Conservation (phyloP, 2,888 invertebrate species). For the Nowickia ferox region DNA sequence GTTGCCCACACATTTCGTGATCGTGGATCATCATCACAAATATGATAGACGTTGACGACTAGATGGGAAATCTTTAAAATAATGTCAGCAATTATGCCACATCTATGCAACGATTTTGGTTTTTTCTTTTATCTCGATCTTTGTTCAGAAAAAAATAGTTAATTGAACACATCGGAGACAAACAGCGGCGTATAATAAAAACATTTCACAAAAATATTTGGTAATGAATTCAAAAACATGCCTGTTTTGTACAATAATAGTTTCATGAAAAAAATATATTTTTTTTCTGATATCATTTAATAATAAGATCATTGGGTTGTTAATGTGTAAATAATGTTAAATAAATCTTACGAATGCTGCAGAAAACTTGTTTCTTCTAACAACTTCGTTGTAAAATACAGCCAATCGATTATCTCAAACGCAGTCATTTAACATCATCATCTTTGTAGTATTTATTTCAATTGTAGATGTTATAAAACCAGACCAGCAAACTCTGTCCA, state of each 20-base stretch:
- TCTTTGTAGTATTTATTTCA: not conserved
- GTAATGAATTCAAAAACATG: too few species aligned
- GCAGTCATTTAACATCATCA: conserved; percentile 42
- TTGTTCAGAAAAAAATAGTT: not conserved
- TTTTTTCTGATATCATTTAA: too few species aligned
- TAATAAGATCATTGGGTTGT: too few species aligned
- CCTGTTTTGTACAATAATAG: too few species aligned
- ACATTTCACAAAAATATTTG: too few species aligned
- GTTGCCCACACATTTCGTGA: conserved; percentile 70
- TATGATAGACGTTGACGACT: conserved; percentile 54
- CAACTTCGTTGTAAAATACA: not conserved
- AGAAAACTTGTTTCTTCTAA: conserved; percentile 3
- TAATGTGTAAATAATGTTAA: not conserved
- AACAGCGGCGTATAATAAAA: too few species aligned
- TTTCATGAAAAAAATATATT: too few species aligned
- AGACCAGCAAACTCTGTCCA: conserved; percentile 64
- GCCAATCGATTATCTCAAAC: conserved; percentile 52
- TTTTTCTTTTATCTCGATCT: conserved; percentile 43
- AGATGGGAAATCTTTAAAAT: conserved; percentile 46
- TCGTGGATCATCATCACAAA: conserved; percentile 62
- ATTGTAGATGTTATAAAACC: conserved; percentile 57
- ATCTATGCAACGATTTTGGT: conserved; percentile 25
- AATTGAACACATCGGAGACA: too few species aligned
- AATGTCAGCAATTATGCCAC: conserved; percentile 52
- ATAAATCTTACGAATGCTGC: too few species aligned